These are phyloP conservation scores for Habropoda laboriosa DNA, from an alignment of 1,140 invertebrate genomes.

Conservation along the genomic window DNA sequence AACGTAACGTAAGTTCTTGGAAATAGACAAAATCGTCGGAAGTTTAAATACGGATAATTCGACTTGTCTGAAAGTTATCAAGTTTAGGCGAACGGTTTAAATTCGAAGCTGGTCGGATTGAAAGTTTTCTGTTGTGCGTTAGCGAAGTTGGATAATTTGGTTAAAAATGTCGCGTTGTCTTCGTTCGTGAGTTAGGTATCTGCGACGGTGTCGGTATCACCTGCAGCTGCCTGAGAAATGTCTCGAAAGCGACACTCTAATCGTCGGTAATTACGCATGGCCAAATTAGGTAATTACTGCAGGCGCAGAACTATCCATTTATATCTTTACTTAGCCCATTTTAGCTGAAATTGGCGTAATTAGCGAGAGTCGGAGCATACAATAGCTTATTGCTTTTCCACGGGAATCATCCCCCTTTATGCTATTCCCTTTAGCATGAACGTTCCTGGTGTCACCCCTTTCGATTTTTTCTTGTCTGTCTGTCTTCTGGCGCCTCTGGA, in stretches of 20 bases:
- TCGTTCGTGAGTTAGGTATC: slow-evolving; percentile 42
- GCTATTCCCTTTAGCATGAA: slow-evolving; percentile 23
- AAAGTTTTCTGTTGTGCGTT: background rate
- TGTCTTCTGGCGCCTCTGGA: background rate
- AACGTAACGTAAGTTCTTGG: too few relatives aligned
- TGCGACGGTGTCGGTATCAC: slow-evolving; percentile 52
- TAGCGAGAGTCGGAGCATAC: slow-evolving; percentile 54
- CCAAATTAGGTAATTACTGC: slow-evolving; percentile 73
- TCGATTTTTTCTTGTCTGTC: background rate
- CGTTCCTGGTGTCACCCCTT: slow-evolving; percentile 12
- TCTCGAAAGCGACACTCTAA: slow-evolving; percentile 70
- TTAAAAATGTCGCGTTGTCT: slow-evolving; percentile 1
- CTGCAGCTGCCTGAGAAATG: slow-evolving; percentile 59
- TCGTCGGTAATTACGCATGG: slow-evolving; percentile 68
- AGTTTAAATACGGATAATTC: too few relatives aligned
- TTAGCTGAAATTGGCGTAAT: slow-evolving; percentile 66
- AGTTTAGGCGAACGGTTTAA: too few relatives aligned
- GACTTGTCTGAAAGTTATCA: too few relatives aligned
- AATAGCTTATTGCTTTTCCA: slow-evolving; percentile 45
- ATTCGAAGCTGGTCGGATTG: background rate
- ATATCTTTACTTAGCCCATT: slow-evolving; percentile 66
- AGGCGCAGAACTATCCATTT: slow-evolving; percentile 46
- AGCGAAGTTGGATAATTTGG: too few relatives aligned
- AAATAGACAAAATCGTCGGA: too few relatives aligned
- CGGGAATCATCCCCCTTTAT: slow-evolving; percentile 16